These are phyloP conservation scores for Dromas ardeola DNA, from an alignment of 2,113 vertebrate species.

Conservation along the genomic window DNA sequence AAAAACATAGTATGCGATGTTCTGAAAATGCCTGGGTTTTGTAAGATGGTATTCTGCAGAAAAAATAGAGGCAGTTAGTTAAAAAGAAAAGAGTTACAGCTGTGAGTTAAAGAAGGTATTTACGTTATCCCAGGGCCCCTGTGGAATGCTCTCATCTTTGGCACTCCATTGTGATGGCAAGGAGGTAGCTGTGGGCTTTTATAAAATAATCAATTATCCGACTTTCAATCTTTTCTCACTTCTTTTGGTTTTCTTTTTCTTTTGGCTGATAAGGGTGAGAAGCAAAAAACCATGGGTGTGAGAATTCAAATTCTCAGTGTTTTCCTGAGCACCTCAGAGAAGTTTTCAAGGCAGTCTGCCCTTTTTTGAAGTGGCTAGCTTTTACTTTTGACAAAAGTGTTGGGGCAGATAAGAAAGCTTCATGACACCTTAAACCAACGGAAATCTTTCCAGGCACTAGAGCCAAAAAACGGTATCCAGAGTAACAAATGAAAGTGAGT, in stretches of 20 bases:
- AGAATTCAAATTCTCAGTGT: neutral
- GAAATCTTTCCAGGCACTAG: neutral
- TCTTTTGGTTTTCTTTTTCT: neutral
- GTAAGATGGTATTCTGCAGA: neutral
- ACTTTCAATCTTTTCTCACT: neutral
- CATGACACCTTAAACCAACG: neutral
- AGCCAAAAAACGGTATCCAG: neutral
- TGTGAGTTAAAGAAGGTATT: neutral
- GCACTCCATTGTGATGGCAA: neutral
- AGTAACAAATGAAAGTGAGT: neutral
- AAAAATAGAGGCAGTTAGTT: neutral
- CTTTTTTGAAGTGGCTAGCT: constrained; percentile 13
- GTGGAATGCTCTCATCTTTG: neutral
- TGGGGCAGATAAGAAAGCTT: neutral
- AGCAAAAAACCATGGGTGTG: neutral
- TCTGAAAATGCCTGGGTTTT: neutral
- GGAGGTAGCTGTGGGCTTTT: neutral
- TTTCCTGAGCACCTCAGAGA: neutral
- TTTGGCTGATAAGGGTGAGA: neutral
- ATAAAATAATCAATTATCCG: neutral
- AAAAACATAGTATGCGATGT: neutral
- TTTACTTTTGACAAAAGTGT: neutral
- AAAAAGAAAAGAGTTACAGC: neutral
- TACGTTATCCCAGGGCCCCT: neutral
- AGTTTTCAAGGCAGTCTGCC: neutral